Conservation (phyloP, 2,797 vertebrate genomes). For the Cephalopachus bancanus region DNA sequence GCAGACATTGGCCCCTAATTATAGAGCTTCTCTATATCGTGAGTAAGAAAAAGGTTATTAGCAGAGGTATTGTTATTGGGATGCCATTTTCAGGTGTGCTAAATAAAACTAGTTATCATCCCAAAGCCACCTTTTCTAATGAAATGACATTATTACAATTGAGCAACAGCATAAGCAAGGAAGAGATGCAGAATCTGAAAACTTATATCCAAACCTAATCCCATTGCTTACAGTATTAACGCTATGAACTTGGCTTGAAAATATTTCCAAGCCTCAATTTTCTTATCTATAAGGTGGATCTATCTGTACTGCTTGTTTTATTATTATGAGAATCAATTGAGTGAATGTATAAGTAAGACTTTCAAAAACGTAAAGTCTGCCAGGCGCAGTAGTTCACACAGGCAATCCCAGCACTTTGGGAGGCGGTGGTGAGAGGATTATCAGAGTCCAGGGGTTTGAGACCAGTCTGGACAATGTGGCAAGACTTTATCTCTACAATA, state of each 20-base stretch:
- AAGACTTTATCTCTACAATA: too few species aligned
- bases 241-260: background rate
- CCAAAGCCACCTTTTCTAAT: slow-evolving; percentile 25
- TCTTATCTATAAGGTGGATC: background rate
- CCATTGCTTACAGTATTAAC: background rate
- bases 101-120: slow-evolving; percentile 58
- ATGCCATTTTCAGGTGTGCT: slow-evolving; percentile 59
- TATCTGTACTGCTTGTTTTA: background rate
- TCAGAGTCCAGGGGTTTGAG: too few species aligned
- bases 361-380: background rate
- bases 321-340: background rate
- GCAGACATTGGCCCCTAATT: slow-evolving; percentile 66
- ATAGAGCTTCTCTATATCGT: background rate
- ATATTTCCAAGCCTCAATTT: background rate
- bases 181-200: slow-evolving; percentile 8
- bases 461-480: too few species aligned
- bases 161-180: background rate
- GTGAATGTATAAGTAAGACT: background rate
- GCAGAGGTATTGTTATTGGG: slow-evolving; percentile 25
- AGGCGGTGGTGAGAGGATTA: too few species aligned
- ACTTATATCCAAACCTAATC: background rate
- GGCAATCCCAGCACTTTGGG: too few species aligned
- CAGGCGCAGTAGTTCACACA: too few species aligned
- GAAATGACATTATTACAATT: slow-evolving; percentile 7
- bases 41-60: slow-evolving; percentile 59